Percentiles rank a stretch among this genome's conserved stretches.
phyloP scores from a whole-genome alignment of 2,113 vertebrate genomes.

The Triplophysa rosa region DNA sequence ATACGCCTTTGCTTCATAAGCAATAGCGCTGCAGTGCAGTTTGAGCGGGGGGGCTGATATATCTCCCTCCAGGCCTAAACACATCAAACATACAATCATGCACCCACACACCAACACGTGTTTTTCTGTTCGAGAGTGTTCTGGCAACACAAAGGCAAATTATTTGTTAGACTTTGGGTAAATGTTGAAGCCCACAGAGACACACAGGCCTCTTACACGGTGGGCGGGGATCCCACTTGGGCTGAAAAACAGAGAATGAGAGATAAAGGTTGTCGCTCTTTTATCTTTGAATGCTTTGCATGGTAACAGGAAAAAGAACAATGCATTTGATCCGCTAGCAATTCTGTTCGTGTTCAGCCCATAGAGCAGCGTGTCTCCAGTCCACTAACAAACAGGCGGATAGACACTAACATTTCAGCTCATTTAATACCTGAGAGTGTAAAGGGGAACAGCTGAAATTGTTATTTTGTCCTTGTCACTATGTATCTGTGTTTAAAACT shows the following conservation, averaged over 20 bases:
- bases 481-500: background rate
- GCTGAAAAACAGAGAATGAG: background rate
- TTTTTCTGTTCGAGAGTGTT: slow-evolving; percentile 20
- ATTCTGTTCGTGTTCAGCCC: slow-evolving; percentile 16
- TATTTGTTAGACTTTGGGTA: slow-evolving; percentile 6
- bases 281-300: background rate
- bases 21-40: slow-evolving; percentile 13
- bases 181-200: slow-evolving; percentile 16
- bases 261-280: background rate
- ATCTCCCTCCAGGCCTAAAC: slow-evolving; percentile 19
- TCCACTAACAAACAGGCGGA: background rate
- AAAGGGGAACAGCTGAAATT: background rate
- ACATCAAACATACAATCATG: slow-evolving; percentile 26
- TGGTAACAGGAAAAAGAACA: slow-evolving; percentile 9
- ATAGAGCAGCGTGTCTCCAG: background rate
- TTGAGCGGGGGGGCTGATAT: slow-evolving; percentile 24
- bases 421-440: background rate
- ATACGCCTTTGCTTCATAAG: slow-evolving; percentile 1
- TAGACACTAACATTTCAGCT: background rate
- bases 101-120: slow-evolving; percentile 21
- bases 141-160: slow-evolving; percentile 4
- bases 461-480: background rate
- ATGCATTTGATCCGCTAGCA: background rate
- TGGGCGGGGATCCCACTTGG: background rate
- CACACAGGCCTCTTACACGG: background rate